Conservation (phyloP, 2,888 invertebrate species). For the Ochropacha duplaris region DNA sequence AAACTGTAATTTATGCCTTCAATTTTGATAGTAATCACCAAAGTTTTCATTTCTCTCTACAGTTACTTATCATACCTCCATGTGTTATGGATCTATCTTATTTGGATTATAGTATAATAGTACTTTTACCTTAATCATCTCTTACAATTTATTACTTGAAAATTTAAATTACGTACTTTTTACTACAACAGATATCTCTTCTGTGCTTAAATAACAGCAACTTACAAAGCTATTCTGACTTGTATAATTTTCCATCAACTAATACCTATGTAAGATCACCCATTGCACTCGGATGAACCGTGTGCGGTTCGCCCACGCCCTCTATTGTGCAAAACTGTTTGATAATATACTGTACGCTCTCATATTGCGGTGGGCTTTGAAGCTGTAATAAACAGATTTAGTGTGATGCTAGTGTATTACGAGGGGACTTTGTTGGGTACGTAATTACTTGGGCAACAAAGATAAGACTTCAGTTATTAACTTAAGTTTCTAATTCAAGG, state of each 20-base stretch:
- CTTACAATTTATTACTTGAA: no score
- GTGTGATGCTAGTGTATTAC: not conserved
- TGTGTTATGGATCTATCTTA: no score
- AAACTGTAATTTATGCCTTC: no score
- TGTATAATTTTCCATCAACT: not conserved
- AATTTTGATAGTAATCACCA: no score
- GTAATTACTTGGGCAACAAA: not conserved
- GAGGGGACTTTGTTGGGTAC: not conserved
- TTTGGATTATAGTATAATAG: no score
- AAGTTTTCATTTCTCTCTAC: no score
- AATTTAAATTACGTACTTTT: no score
- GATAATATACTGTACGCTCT: slow-evolving; percentile 13
- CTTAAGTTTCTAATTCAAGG: not conserved
- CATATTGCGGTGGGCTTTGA: not conserved
- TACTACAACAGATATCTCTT: not conserved
- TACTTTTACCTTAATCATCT: no score
- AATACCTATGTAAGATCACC: not conserved
- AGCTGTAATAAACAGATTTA: not conserved
- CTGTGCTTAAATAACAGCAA: not conserved
- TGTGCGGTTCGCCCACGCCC: slow-evolving; percentile 6
- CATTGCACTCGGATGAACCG: slow-evolving; percentile 4
- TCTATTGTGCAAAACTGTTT: slow-evolving; percentile 20
- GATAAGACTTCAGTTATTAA: not conserved
- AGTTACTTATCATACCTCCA: no score
- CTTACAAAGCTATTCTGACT: not conserved